A percentile compares a stretch with the other conserved stretches of the same genome.
phyloP scores from a whole-genome alignment of 2,888 invertebrate genomes.

The Melanostoma scalare region DNA sequence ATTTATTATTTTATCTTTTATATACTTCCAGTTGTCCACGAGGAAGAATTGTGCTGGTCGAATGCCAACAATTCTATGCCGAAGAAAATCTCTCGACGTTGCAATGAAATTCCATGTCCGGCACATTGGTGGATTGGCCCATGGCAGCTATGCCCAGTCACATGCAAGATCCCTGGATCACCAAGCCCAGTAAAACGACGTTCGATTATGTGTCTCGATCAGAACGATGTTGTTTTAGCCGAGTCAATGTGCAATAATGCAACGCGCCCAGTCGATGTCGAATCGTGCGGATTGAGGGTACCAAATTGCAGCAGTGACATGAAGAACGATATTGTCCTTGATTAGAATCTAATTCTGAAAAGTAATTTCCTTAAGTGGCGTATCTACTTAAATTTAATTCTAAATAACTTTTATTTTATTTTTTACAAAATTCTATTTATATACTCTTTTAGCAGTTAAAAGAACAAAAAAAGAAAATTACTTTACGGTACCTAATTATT shows the following conservation, averaged over 20 bases:
- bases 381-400: conserved; percentile 62
- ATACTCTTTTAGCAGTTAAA: conserved; percentile 62
- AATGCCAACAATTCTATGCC: conserved; percentile 84
- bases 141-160: conserved; percentile 92
- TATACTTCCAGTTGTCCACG: conserved; percentile 83
- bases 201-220: conserved; percentile 89
- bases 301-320: conserved; percentile 77
- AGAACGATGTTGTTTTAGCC: conserved; percentile 88
- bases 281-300: conserved; percentile 84
- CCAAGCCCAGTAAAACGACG: conserved; percentile 85
- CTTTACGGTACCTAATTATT: conserved; percentile 69
- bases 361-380: conserved; percentile 63
- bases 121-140: conserved; percentile 94
- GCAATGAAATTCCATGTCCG: conserved; percentile 87
- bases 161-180: conserved; percentile 83
- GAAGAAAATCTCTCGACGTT: conserved; percentile 85
- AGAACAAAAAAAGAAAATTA: conserved; percentile 26
- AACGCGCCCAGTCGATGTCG: conserved; percentile 86
- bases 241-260: conserved; percentile 88
- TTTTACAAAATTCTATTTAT: conserved; percentile 55
- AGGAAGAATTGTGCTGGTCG: conserved; percentile 85
- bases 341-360: conserved; percentile 66
- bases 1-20: not conserved
- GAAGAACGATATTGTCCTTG: conserved; percentile 71
- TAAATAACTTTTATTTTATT: conserved; percentile 43